Evolutionary conservation across 2,797 vertebrate genomes (phyloP).

Genomic region (Clarias laeviceps): DNA sequence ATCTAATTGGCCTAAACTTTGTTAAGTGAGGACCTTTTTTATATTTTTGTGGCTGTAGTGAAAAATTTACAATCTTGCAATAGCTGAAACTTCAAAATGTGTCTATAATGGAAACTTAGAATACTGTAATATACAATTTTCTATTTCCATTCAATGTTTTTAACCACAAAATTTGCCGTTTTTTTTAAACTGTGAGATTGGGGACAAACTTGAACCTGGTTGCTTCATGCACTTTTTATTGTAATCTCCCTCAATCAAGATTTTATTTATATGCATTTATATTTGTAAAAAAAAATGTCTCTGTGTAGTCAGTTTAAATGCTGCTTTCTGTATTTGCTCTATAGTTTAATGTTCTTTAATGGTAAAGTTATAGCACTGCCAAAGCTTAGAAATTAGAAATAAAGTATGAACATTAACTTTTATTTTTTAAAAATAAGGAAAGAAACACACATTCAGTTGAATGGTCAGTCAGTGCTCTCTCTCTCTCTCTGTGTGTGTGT

Average conservation of each 20-base stretch:
- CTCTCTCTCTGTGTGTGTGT: too few species aligned
- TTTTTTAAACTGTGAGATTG: background rate
- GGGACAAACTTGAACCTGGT: too few species aligned
- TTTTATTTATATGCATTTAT: background rate
- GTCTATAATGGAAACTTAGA: too few species aligned
- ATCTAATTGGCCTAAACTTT: background rate
- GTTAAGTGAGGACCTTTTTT: background rate
- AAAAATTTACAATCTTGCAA: background rate
- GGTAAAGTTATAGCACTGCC: background rate
- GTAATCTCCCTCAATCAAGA: background rate
- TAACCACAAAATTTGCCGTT: background rate
- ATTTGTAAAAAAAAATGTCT: background rate
- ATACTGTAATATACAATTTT: background rate
- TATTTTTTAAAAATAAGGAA: background rate
- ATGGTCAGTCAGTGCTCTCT: background rate
- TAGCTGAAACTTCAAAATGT: background rate
- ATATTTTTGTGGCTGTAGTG: background rate
- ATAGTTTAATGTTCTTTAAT: background rate
- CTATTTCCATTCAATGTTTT: background rate
- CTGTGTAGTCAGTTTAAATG: background rate
- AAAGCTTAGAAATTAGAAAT: background rate
- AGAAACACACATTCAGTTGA: background rate
- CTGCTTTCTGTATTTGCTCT: background rate
- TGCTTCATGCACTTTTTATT: background rate
- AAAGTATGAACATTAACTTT: background rate